Base-by-base conservation (phyloP, 1,140 invertebrate genomes). In the Heliconius melpomene region DNA sequence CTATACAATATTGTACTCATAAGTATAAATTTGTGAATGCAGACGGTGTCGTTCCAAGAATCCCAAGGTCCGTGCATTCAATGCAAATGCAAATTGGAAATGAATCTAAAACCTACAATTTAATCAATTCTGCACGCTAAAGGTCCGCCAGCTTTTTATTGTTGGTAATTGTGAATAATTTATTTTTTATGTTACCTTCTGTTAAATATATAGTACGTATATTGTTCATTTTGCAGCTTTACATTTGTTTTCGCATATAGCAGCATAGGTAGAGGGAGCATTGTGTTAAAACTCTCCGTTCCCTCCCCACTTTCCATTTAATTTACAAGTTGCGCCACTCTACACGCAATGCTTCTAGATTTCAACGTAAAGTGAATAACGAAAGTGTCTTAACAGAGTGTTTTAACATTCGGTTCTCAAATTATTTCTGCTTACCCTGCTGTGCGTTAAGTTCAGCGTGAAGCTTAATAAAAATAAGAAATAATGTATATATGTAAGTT, bases 1-100 rank as follows among this genome's bases (percentile, higher is more conserved):
- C 2, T 20, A 8, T 7, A 20, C n/a, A n/a, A n/a, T 20, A 2
- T 7, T 7, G 50, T 29, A 18, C 29, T 26, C 29, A 66, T 29
- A 26, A 5, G 11, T 29, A 66, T 29, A 29, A 16, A 66, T 29
- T 75, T 82, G 54, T 71, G 76, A 72, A 71, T 72, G 77, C 77
- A 78, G 73, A 82, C 77, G 46, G 80, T 71, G 73, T 72, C 73
- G 77, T 75, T 79, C 74, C 74, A 72, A 78, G 52, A 75, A 82
- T 60, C 73, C 26, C 73, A 79, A 54, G 54, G 46, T 75, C 60
- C 13, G 77, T 23, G 76, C 74, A 81, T 81, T 81, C 76, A 78
- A 81, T 81, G 80, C 77, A 78, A 81, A 81, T 81, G 77, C 66
- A 75, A 81, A 66, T 26, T 66, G 60, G 23, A 66, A 66, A 60